Conservation (phyloP, 1,140 invertebrate genomes). For the Leptonema lineaticorne region DNA sequence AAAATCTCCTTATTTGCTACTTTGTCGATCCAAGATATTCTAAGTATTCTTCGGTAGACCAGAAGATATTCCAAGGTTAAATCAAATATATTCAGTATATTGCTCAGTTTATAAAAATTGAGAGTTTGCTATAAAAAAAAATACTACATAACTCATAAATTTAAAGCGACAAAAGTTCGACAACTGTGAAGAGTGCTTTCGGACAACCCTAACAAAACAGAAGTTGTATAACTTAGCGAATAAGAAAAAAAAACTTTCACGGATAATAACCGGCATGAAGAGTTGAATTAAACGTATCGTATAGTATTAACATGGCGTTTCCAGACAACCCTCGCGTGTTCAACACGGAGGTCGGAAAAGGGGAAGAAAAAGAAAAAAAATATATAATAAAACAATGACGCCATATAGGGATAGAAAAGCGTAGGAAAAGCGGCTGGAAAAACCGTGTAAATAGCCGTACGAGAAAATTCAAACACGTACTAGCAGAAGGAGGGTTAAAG, state of each 20-base stretch:
- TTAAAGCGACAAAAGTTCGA: neutral
- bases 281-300: conserved; percentile 10
- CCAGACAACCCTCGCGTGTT: neutral
- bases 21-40: no score
- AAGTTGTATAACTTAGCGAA: neutral
- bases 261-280: neutral
- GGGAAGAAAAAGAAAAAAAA: no score
- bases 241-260: neutral
- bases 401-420: no score
- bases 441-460: conserved; percentile 9
- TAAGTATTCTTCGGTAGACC: no score
- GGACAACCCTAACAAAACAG: neutral
- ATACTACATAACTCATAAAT: no score
- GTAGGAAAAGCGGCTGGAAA: neutral
- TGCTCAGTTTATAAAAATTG: no score
- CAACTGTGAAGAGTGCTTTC: neutral
- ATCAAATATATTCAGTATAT: no score
- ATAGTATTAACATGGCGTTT: conserved; percentile 1
- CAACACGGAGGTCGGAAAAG: neutral
- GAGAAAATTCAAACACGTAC: neutral
- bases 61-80: no score
- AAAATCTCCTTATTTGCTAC: no score
- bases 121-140: no score
- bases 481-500: no score
- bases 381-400: no score